Evolutionary conservation across 2,888 invertebrate genomes (phyloP), one percentile per base, ranked within the genome.

Genomic region (Ischnus inquisitorius): DNA sequence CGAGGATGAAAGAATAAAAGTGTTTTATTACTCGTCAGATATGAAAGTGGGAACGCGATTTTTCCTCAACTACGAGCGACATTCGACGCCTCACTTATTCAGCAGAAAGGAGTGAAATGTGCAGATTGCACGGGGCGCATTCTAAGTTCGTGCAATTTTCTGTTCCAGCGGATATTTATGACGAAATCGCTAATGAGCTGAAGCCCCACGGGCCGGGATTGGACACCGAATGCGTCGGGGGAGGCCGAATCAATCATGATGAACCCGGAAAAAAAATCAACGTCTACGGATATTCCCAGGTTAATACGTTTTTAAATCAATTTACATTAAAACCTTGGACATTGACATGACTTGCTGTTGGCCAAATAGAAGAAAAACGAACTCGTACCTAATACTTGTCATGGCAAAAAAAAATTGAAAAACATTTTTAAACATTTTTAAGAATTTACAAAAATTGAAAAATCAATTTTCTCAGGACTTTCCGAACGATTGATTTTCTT

Each of bases 221-320:
- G 80, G 96, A 97, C 82, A 96, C 96, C 84, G 97, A 98, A 90
- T 98, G 98, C 87, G 93, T 98, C 14, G 99, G 99, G 3, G 99
- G 99, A 22, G 99, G 99, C 14, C 95, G 98, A 90, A 99, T 99
- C 90, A 95, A 96, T 46, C 98, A 98, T 93, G 96, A 97, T 81
- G 94, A 97, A 0, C 95, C 95, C 6, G 95, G 95, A 64, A 98
- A 98, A 91, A 96, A 95, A 86, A 95, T 99, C 62, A 96, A 97
- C 90, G 97, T 99, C 84, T 99, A 97, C 93, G 99, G 99, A 28
- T 98, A 98, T 93, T 99, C 99, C 4, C 96, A 97, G 95, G 97
- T 95, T 84, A 82, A 16, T 72, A 10, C 10, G 43, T 74, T 68
- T 75, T 51, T 14, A n/a, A n/a, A n/a, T 43, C 10, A 10, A 22